Base-by-base conservation (phyloP, 2,797 vertebrate genomes). In the Mus minutoides region DNA sequence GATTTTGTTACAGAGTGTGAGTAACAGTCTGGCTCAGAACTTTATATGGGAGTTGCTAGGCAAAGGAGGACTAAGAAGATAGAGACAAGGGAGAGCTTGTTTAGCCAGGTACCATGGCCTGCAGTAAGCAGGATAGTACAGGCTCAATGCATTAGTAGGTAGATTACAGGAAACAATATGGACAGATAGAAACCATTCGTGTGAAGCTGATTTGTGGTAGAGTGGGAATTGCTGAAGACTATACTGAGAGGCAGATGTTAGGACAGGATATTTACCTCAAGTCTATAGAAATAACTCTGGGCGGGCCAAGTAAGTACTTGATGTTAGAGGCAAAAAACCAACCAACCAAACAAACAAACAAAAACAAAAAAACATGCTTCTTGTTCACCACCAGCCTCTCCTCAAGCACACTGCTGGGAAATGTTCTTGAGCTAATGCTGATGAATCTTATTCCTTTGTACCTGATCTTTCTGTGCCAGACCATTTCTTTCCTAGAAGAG, bases 321-420 rank as follows among this genome's bases (percentile, higher is more conserved):
- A 76, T 88, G 31, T 92, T 56, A 95, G 40, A 88, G 40, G 16
- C 54, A 93, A 64, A 46, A 46, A n/a, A n/a, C n/a, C n/a, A n/a
- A n/a, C n/a, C 21, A 60, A 60, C 8, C 1, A 60, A 24, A 60
- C 11, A 26, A 62, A 62, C 3, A 62, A 24, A 22, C 10, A 49
- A 49, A 49, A 49, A 49, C 1, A 24, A 7, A 56, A 58, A 6
- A 77, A 62, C 52, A 69, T 24, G 6, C 62, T 31, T 31, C 54
- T 56, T 78, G 16, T 54, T 75, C 43, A 52, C 9, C 85, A 16
- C 29, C 46, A 37, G 62, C n/a, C 21, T 62, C 14, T 82, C 40
- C 31, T 24, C n/a, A 49, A 62, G 90, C 26, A 56, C 34, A 62
- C 22, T 37, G 7, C 37, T 83, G 12, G 26, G 80, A 60, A 83